Evolutionary conservation across 2,888 invertebrate species (phyloP), one percentile per base, ranked within the genome.

Genomic region (Synanthedon vespiformis): DNA sequence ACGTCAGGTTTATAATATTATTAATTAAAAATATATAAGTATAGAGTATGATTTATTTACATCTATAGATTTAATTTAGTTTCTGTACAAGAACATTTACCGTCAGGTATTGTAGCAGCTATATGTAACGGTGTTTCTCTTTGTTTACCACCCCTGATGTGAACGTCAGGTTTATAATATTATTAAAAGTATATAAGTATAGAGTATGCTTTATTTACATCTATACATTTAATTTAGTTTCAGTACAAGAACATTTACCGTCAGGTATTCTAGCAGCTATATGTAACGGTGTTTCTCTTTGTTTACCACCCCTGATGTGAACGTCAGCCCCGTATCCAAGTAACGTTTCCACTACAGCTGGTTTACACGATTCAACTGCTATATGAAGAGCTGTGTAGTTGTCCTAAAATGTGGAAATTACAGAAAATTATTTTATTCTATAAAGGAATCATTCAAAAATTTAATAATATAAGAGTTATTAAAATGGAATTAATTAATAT

Each of bases 361-460:
- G 97, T 68, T 96, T 96, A 56, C 95, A 95, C 1, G 95, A 94
- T 79, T 97, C 96, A 2, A 99, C 99, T 4, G 99, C 99, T 68
- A 99, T 95, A 74, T 99, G 99, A 1, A 99, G 88, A 0, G 99
- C 98, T 40, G 99, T 99, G 80, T 97, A 98, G 79, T 98, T 97
- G 70, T 99, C 97, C 96, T 97, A 77, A 14, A 71, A 49, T 34
- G 34, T 34, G 10, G 10, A 34, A 34, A 6, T 44, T 10, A 44
- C 8, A 44, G 8, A 5, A 49, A 49, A 49, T 5, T 8, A 14
- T 10, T 44, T 44, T 44, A 14, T 8, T n/a, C 14, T 14, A 10
- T n/a, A 44, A 44, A 44, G 8, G n/a, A 44, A 44, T 10, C n/a
- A 44, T 44, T 44, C 8, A 6, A 44, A 44, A 44, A 44, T 10